Conservation (phyloP, 2,797 vertebrate species). For the Holocentrus rufus region DNA sequence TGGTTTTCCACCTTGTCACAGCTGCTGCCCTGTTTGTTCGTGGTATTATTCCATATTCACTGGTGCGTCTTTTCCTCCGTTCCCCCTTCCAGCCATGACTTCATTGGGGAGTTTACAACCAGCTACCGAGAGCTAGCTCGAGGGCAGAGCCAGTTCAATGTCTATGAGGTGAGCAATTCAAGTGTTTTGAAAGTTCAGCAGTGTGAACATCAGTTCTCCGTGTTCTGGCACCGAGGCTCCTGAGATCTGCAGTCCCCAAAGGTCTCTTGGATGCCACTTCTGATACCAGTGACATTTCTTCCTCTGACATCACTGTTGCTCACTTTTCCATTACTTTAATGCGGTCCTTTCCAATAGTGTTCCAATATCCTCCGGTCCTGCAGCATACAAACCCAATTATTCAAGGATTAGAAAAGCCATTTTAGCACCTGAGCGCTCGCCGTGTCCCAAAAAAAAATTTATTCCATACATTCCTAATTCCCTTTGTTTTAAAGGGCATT, state of each 20-base stretch:
- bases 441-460: constrained; percentile 22
- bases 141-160: constrained; percentile 94
- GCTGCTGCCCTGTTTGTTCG: constrained; percentile 10
- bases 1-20: neutral
- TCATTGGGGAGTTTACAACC: constrained; percentile 96
- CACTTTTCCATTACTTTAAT: constrained; percentile 34
- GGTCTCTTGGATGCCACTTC: constrained; percentile 34
- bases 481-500: constrained; percentile 31
- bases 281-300: constrained; percentile 53
- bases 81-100: constrained; percentile 87
- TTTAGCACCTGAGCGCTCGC: neutral
- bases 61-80: constrained; percentile 21
- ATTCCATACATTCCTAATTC: constrained; percentile 44
- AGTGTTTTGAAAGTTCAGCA: constrained; percentile 2
- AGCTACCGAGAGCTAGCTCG: constrained; percentile 94
- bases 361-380: neutral
- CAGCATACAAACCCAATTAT: constrained; percentile 15
- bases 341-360: neutral
- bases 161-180: constrained; percentile 88
- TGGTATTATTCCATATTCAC: neutral
- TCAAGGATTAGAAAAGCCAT: constrained; percentile 25
- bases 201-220: constrained; percentile 18
- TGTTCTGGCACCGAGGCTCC: neutral
- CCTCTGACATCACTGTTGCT: constrained; percentile 31
- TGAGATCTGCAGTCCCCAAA: constrained; percentile 33